Evolutionary conservation across 1,140 invertebrate genomes (phyloP).

Genomic region (Pseudomyrmex pallidus): DNA sequence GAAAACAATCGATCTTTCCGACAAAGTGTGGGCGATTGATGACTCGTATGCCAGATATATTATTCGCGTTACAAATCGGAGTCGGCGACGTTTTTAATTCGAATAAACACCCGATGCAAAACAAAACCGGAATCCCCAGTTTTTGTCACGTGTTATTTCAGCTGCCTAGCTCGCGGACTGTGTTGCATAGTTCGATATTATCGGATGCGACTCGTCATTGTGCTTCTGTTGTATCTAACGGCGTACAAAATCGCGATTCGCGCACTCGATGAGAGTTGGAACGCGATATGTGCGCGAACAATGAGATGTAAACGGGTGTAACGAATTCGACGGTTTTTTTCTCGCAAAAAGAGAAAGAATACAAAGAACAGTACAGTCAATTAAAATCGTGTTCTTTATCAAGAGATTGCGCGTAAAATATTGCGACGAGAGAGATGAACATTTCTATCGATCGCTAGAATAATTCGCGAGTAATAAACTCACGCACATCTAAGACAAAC

Average conservation of each 20-base stretch:
- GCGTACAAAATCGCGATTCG: background rate
- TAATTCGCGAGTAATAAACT: background rate
- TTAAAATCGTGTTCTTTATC: background rate
- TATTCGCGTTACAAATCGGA: too few relatives aligned
- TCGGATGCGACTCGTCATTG: constrained; percentile 34
- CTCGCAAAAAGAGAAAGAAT: background rate
- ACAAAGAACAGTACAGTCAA: background rate
- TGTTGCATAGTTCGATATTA: constrained; percentile 51
- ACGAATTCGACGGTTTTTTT: constrained; percentile 14
- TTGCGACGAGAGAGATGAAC: background rate
- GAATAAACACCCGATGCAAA: constrained; percentile 21
- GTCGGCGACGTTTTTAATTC: constrained; percentile 24
- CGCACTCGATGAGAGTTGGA: too few relatives aligned
- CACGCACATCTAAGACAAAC: background rate
- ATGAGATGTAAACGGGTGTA: background rate
- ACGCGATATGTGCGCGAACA: too few relatives aligned
- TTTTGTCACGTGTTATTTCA: constrained; percentile 52
- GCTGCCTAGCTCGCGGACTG: constrained; percentile 1
- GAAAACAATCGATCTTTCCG: too few relatives aligned
- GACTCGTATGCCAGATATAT: too few relatives aligned
- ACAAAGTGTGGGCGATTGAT: too few relatives aligned
- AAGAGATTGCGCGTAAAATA: background rate
- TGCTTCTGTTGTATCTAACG: constrained; percentile 20
- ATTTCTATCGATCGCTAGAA: background rate
- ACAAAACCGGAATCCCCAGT: constrained; percentile 12